Evolutionary conservation across 2,113 vertebrate species (phyloP).

Genomic region (Argyrosomus japonicus): DNA sequence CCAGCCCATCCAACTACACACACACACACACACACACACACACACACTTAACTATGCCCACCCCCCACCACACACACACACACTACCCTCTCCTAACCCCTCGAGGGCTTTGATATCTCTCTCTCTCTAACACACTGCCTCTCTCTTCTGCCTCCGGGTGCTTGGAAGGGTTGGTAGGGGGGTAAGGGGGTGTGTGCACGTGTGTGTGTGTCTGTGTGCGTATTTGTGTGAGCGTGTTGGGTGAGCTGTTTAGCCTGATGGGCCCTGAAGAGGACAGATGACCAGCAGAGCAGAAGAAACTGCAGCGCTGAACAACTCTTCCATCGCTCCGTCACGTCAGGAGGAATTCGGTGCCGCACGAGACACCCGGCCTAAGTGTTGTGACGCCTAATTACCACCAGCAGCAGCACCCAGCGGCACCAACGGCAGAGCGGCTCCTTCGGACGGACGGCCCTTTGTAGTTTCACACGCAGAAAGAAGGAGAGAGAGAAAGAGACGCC

Average conservation of each 20-base stretch:
- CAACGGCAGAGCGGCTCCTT: slow-evolving; percentile 59
- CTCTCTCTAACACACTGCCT: slow-evolving; percentile 58
- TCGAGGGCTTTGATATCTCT: slow-evolving; percentile 67
- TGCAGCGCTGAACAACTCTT: slow-evolving; percentile 75
- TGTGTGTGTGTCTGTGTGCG: slow-evolving; percentile 28
- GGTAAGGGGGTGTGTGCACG: slow-evolving; percentile 8
- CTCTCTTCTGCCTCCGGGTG: slow-evolving; percentile 61
- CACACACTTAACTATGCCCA: slow-evolving; percentile 41
- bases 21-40: slow-evolving; percentile 13
- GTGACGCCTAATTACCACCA: slow-evolving; percentile 84
- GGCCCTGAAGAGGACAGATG: slow-evolving; percentile 80
- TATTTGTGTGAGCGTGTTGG: slow-evolving; percentile 18
- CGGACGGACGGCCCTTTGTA: slow-evolving; percentile 76
- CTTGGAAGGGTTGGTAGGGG: slow-evolving; percentile 25
- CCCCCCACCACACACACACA: background rate
- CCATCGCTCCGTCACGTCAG: slow-evolving; percentile 80
- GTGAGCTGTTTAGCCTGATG: slow-evolving; percentile 74
- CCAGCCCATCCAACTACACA: slow-evolving; percentile 15
- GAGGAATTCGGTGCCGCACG: slow-evolving; percentile 66
- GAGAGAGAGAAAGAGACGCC: slow-evolving; percentile 8
- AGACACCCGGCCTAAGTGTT: slow-evolving; percentile 79
- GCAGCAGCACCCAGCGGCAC: slow-evolving; percentile 73
- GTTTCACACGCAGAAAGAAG: slow-evolving; percentile 57
- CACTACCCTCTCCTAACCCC: slow-evolving; percentile 48
- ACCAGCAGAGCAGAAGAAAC: slow-evolving; percentile 82